Conservation (phyloP, 2,113 vertebrate genomes). For the Bungarus multicinctus region DNA sequence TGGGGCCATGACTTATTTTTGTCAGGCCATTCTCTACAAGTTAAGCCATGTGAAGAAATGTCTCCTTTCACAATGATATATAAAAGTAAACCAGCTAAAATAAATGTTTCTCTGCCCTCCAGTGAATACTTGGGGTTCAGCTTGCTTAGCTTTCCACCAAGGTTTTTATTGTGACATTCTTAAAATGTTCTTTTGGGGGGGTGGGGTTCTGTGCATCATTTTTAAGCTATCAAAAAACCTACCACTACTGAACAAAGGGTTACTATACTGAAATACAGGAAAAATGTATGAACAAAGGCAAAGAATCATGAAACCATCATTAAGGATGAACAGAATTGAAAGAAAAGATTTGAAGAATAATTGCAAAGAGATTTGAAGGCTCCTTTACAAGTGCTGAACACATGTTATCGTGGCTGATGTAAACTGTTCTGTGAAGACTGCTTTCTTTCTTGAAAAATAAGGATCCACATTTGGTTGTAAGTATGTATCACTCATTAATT, state of each 20-base stretch:
- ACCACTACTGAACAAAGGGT: slow-evolving; percentile 36
- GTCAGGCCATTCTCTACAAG: slow-evolving; percentile 20
- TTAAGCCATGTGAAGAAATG: slow-evolving; percentile 27
- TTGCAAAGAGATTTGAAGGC: not conserved
- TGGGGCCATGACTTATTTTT: slow-evolving; percentile 5
- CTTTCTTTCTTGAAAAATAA: not conserved
- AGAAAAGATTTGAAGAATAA: not conserved
- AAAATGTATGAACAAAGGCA: slow-evolving; percentile 38
- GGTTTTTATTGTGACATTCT: slow-evolving; percentile 45
- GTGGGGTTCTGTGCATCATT: slow-evolving; percentile 50
- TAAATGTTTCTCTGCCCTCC: slow-evolving; percentile 46
- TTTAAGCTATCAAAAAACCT: slow-evolving; percentile 49
- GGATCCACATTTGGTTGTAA: not conserved
- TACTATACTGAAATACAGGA: slow-evolving; percentile 21
- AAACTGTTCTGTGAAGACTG: not conserved
- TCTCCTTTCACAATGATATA: slow-evolving; percentile 7
- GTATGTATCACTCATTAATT: not conserved
- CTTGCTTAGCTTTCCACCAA: slow-evolving; percentile 26
- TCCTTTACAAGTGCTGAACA: not conserved
- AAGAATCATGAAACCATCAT: not conserved
- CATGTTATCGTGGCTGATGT: not conserved
- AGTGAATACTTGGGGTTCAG: slow-evolving; percentile 38
- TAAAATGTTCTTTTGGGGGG: slow-evolving; percentile 48
- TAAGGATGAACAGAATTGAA: not conserved
- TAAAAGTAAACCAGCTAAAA: slow-evolving; percentile 38